phyloP scores from a whole-genome alignment of 2,888 invertebrate genomes.

The Acanthosepion pharaonis region DNA sequence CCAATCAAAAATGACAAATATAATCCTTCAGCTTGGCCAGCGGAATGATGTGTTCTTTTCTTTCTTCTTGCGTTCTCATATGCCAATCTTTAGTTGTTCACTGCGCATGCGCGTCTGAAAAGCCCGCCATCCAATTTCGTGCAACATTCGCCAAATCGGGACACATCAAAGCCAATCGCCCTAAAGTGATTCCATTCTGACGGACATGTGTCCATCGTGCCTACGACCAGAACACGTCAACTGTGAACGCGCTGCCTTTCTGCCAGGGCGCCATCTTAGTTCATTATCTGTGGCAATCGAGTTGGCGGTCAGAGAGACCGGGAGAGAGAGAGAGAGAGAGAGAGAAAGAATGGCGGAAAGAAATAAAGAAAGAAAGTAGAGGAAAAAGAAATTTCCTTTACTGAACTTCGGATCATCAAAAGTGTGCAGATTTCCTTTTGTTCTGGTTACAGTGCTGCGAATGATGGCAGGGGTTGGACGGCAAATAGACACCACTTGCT shows the following conservation, averaged over 20 bases:
- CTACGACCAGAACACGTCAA: not conserved
- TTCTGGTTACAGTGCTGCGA: not conserved
- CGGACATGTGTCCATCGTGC: not conserved
- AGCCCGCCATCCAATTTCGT: not conserved
- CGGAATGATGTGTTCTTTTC: not conserved
- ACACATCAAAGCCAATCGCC: not conserved
- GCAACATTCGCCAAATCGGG: not conserved
- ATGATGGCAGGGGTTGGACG: not conserved
- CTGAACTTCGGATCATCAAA: not conserved
- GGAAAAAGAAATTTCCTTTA: not conserved
- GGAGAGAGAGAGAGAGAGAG: not conserved
- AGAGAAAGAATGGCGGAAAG: not conserved
- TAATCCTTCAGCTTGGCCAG: not conserved
- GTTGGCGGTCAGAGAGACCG: not conserved
- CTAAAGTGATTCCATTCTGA: not conserved
- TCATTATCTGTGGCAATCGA: not conserved
- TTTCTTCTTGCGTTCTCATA: not conserved
- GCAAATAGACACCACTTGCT: not conserved
- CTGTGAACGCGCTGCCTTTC: not conserved
- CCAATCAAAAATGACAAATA: not conserved
- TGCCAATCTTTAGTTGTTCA: not conserved
- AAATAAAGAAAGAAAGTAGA: not conserved
- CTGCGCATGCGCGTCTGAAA: not conserved
- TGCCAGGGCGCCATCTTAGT: not conserved
- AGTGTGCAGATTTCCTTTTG: not conserved